Evolutionary conservation across 2,888 invertebrate species (phyloP), one percentile per base, ranked within the genome.

Genomic region (Notodonta dromedarius): DNA sequence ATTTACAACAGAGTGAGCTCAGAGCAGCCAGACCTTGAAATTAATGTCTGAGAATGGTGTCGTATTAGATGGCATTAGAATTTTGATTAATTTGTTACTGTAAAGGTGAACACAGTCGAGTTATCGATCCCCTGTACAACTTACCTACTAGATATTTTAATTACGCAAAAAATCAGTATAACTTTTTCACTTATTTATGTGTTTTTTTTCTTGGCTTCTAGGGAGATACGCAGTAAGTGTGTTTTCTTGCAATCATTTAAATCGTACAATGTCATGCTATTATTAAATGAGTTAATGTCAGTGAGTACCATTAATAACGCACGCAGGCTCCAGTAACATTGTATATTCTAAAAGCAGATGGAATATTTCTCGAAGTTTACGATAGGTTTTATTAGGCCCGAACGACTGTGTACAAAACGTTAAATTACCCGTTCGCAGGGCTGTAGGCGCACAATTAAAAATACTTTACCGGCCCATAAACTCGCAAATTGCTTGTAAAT

Each of bases 371-470:
- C 61, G 57, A 59, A 63, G 61, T 79, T 83, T 73, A 82, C 73
- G 74, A 71, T 67, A 65, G 48, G 32, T 73, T 81, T 84, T 77
- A 82, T 73, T 70, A 70, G 72, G 62, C 63, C 60, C 61, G 63
- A 76, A 79, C 70, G 73, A 61, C 66, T 66, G 65, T 69, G 74
- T 71, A 74, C 74, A 79, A 77, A 77, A 77, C 72, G 82, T 80
- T 85, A 83, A 85, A 84, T 83, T 77, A 74, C 78, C 77, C 70
- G 78, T 82, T 82, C 78, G 73, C 74, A 72, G 72, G 71, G 77
- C 77, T 79, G 74, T 86, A 86, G 73, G 73, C 76, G 74, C 65
- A 82, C 83, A 88, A 87, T 88, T 86, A 89, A 86, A 86, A 83
- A 79, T 79, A 78, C 73, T 88, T 88, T 80, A 89, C 72, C 73